Base-by-base conservation (phyloP, 1,140 invertebrate species). In the Hypsibius dujardini region DNA sequence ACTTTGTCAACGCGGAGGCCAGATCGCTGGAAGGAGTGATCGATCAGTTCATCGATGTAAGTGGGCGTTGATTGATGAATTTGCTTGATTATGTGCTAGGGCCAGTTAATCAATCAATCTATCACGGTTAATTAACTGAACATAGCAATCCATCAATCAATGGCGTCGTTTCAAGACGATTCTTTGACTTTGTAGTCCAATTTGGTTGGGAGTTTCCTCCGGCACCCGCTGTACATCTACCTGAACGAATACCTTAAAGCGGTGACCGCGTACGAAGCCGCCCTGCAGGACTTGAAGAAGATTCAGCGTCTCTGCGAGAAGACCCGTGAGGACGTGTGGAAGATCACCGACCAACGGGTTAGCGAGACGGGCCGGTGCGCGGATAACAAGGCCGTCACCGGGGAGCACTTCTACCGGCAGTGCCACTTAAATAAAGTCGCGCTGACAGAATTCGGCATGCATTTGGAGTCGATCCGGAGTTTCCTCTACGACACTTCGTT, bases 361-460 rank as follows among this genome's bases (percentile, higher is more conserved):
- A 42, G 3, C 3, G 62, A 67, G 42, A 7, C 12, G 3, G 7
- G 7, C 45, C 62, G 62, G 42, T 67, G 62, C 62, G 62, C 62
- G 7, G 62, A 67, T 42, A 67, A 42, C 62, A 67, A 42, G 7
- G 3, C 12, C 7, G 62, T 67, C 7, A 67, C 62, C 3, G 62
- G 62, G 3, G 62, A 67, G 62, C 62, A 67, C 45, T 67, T 67
- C 42, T 67, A 67, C 42, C 62, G 62, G 3, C 62, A 67, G 62
- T 67, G 62, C 62, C 62, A 67, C 42, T 42, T 67, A 3, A 42
- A 67, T 42, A 7, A 67, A 42, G 45, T 14, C 45, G 7, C 62
- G 12, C 62, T 67, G 7, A 42, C 7, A 42, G 7, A 67, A 14
- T 3, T 67, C 62, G 62, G 42, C 3, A 42, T 42, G 7, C 12